Evolutionary conservation across 2,888 invertebrate species (phyloP).

Genomic region (Nemurella pictetii): DNA sequence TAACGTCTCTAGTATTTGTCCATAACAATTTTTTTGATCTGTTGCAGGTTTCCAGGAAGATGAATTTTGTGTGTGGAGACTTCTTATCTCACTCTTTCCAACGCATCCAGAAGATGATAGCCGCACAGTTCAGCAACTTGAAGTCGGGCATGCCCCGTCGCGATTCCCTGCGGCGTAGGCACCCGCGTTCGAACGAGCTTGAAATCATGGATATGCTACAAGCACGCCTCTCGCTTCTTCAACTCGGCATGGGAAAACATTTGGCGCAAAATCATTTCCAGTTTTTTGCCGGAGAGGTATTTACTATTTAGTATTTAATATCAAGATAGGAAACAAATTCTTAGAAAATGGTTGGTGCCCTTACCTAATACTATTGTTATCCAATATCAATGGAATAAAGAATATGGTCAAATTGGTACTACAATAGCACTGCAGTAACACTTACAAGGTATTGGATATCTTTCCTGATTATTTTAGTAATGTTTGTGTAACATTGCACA

Average conservation of each 20-base stretch:
- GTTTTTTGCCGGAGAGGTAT: conserved; percentile 92
- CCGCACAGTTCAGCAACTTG: conserved; percentile 81
- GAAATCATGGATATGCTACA: conserved; percentile 92
- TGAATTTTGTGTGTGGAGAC: conserved; percentile 78
- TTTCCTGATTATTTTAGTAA: too few species aligned
- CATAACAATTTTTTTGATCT: too few species aligned
- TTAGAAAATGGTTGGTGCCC: too few species aligned
- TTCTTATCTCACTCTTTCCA: conserved; percentile 85
- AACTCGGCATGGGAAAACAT: conserved; percentile 94
- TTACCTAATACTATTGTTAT: too few species aligned
- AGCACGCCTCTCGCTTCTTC: conserved; percentile 85
- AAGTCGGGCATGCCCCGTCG: conserved; percentile 90
- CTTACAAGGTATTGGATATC: too few species aligned
- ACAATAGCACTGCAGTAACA: too few species aligned
- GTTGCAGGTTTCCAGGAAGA: conserved; percentile 75
- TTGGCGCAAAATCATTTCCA: conserved; percentile 91
- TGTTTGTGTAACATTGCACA: too few species aligned
- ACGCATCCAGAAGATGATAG: conserved; percentile 81
- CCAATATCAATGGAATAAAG: too few species aligned
- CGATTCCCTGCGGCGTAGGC: conserved; percentile 88
- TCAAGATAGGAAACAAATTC: too few species aligned
- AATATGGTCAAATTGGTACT: too few species aligned
- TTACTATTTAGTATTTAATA: conserved; percentile 37
- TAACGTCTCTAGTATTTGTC: too few species aligned
- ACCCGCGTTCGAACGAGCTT: conserved; percentile 87